Conservation (phyloP, 2,888 invertebrate genomes). For the Lysandra coridon region DNA sequence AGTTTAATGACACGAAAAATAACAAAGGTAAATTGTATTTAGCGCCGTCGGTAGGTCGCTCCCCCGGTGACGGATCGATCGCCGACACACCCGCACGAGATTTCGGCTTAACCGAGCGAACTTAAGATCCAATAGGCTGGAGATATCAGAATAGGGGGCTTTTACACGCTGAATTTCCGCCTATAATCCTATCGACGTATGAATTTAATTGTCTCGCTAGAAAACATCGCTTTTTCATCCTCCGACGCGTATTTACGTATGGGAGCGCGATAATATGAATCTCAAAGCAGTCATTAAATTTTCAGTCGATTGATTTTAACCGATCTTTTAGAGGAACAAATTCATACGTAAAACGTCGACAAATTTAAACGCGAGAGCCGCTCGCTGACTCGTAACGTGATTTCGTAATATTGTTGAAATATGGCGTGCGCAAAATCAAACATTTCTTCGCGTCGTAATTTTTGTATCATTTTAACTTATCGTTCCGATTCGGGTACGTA, state of each 20-base stretch:
- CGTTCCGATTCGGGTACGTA: constrained; percentile 8
- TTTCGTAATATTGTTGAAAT: constrained; percentile 36
- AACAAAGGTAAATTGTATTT: constrained; percentile 81
- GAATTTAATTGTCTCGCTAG: constrained; percentile 76
- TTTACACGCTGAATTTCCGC: constrained; percentile 54
- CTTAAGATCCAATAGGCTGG: constrained; percentile 60
- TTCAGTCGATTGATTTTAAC: constrained; percentile 56
- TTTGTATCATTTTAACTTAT: constrained; percentile 30
- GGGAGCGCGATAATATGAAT: constrained; percentile 42
- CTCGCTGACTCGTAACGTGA: constrained; percentile 33
- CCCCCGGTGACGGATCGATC: constrained; percentile 68
- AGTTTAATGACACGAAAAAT: constrained; percentile 81
- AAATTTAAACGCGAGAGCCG: constrained; percentile 38
- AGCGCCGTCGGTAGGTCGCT: constrained; percentile 67
- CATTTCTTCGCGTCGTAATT: constrained; percentile 35
- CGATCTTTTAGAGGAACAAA: constrained; percentile 36
- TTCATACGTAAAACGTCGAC: constrained; percentile 39
- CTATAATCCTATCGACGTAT: constrained; percentile 66
- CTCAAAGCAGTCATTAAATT: constrained; percentile 77
- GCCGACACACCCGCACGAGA: constrained; percentile 58
- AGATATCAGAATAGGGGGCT: constrained; percentile 48
- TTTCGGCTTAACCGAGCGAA: constrained; percentile 64
- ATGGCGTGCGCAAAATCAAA: constrained; percentile 34
- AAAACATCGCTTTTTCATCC: constrained; percentile 65
- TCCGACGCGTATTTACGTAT: constrained; percentile 61